Evolutionary conservation across 1,140 invertebrate species (phyloP).

Genomic region (Melitaea cinxia): DNA sequence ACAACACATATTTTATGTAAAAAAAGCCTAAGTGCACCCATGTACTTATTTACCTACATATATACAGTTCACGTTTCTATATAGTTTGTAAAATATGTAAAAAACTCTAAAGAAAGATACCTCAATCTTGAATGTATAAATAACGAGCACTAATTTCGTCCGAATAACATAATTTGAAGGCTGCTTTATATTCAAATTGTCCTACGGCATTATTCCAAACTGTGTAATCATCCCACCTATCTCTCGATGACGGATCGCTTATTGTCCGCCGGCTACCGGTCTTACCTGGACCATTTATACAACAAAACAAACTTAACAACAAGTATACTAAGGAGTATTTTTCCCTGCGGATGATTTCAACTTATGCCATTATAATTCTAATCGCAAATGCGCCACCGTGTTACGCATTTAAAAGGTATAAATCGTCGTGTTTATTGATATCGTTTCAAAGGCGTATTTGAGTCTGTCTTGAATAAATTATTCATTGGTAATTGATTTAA

Average conservation of each 20-base stretch:
- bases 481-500: neutral
- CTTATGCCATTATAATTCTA: conserved; percentile 6
- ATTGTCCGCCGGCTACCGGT: conserved; percentile 74
- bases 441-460: neutral
- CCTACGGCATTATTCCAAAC: conserved; percentile 58
- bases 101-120: neutral
- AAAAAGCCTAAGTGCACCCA: too few species aligned
- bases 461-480: neutral
- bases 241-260: conserved; percentile 68
- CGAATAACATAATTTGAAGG: conserved; percentile 22
- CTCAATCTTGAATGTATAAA: neutral
- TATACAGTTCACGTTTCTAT: too few species aligned
- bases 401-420: conserved; percentile 33
- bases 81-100: neutral
- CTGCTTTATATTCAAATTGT: conserved; percentile 59
- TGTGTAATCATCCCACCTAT: conserved; percentile 68
- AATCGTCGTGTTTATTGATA: conserved; percentile 18
- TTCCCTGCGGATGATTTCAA: neutral
- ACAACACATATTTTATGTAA: too few species aligned
- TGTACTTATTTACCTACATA: too few species aligned
- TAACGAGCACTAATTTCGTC: conserved; percentile 36
- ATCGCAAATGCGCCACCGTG: conserved; percentile 14
- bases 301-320: conserved; percentile 2
- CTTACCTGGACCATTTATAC: conserved; percentile 42
- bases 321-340: neutral